Base-by-base conservation (phyloP, 2,888 invertebrate genomes). In the Aporophyla lueneburgensis region DNA sequence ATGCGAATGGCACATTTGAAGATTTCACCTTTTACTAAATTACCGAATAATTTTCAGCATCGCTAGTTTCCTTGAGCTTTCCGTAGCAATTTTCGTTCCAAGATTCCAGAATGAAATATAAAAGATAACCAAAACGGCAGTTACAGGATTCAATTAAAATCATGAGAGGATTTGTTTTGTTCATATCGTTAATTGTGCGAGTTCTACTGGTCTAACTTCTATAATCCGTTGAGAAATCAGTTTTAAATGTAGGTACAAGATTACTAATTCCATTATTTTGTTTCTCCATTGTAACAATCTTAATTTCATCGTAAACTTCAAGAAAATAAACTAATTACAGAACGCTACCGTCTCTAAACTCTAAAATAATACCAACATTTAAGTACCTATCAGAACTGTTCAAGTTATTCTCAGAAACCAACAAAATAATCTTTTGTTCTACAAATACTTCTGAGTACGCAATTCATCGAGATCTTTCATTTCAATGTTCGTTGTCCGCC, bases 371-470 rank as follows among this genome's bases (percentile, higher is more conserved):
- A 59, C 27, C 33, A 16, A 66, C 14, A 54, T n/a, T 69, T 68
- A 67, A 71, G 27, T 54, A 33, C 33, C 33, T 33, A 61, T 14
- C 12, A 40, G 65, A 71, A 68, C 49, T 83, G 63, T 12, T 53
- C 24, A 83, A 83, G 66, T 65, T 24, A 49, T 54, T 68, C n/a
- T n/a, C 51, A 46, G 79, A 61, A 61, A 66, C 58, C 70, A 65
- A 56, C 67, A 62, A 51, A 56, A 21, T 56, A 68, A 80, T 71
- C 65, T 74, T 68, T 71, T 71, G 71, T 71, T 68, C 51, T 43
- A 33, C 59, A 74, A 84, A 84, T 71, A 71, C 12, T 61, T 68
- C 40, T 70, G 53, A 74, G 68, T 54, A 69, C n/a, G 71, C 74
- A 71, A 71, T 68, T 68, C 46, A 33, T 78, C 19, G 65, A 65